Conservation (phyloP, 2,797 vertebrate species). For the Novumbra hubbsi region DNA sequence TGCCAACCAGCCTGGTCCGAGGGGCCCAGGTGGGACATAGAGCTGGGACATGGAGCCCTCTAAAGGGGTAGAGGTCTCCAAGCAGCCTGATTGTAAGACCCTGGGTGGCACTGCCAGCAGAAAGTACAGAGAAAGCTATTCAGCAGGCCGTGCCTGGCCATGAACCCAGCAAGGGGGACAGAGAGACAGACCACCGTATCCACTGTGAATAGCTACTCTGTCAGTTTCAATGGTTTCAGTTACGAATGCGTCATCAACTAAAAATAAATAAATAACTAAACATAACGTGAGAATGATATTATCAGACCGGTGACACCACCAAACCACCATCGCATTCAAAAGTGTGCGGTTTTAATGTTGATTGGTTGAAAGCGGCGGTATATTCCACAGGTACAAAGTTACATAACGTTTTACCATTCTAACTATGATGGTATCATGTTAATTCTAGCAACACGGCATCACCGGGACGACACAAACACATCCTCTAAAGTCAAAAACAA, state of each 20-base stretch:
- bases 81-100: neutral
- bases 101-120: neutral
- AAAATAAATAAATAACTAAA: neutral
- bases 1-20: conserved; percentile 7
- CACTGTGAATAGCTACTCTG: neutral
- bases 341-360: too few relatives aligned
- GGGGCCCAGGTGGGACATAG: neutral
- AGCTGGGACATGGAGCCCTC: neutral
- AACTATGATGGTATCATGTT: too few relatives aligned
- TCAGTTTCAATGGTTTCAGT: neutral
- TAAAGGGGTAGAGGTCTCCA: neutral
- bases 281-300: too few relatives aligned
- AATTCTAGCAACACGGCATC: too few relatives aligned
- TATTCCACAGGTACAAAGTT: too few relatives aligned
- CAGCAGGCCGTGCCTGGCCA: neutral
- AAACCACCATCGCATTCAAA: neutral
- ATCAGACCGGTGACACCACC: neutral
- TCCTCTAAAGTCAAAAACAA: too few relatives aligned
- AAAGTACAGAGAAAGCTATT: neutral
- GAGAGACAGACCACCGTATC: neutral
- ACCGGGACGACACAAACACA: too few relatives aligned
- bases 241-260: neutral
- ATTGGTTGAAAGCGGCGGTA: too few relatives aligned
- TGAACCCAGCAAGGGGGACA: neutral
- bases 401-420: too few relatives aligned